Conservation (phyloP, 2,797 vertebrate species). For the Neostethus bicornis region DNA sequence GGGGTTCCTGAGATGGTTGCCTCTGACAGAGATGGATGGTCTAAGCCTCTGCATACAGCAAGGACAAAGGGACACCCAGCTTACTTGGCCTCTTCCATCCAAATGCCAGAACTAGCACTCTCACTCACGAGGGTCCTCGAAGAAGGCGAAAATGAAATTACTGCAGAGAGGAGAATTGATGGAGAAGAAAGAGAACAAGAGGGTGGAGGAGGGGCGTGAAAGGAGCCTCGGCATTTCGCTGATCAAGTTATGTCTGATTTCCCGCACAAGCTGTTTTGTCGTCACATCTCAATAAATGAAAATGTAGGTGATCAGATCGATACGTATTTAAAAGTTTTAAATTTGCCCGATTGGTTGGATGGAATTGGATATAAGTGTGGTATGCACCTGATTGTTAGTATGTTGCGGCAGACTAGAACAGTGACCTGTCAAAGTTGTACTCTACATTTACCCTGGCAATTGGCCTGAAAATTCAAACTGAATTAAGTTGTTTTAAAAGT, state of each 20-base stretch:
- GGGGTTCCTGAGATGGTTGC: conserved; percentile 76
- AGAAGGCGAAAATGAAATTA: conserved; percentile 60
- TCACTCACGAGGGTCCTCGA: conserved; percentile 45
- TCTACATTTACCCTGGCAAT: too few relatives aligned
- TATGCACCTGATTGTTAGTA: too few relatives aligned
- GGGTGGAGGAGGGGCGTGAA: conserved; percentile 25
- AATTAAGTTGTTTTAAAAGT: too few relatives aligned
- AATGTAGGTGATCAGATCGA: conserved; percentile 20
- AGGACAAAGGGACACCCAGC: conserved; percentile 90
- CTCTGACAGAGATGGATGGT: conserved; percentile 94
- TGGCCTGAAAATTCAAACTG: too few relatives aligned
- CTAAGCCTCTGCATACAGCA: conserved; percentile 80
- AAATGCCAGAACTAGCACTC: conserved; percentile 45
- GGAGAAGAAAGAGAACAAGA: conserved; percentile 30
- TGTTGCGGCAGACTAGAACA: too few relatives aligned
- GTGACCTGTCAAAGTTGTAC: too few relatives aligned
- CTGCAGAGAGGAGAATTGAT: conserved; percentile 20
- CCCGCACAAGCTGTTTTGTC: conserved; percentile 65
- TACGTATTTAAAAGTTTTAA: too few relatives aligned
- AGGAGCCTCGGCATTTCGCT: conserved; percentile 47
- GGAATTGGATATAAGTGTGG: too few relatives aligned
- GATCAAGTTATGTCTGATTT: conserved; percentile 70
- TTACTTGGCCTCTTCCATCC: conserved; percentile 58
- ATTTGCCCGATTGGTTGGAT: too few relatives aligned
- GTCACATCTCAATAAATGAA: conserved; percentile 69